Evolutionary conservation across 2,888 invertebrate genomes (phyloP).

Genomic region (Diarsia brunnea): DNA sequence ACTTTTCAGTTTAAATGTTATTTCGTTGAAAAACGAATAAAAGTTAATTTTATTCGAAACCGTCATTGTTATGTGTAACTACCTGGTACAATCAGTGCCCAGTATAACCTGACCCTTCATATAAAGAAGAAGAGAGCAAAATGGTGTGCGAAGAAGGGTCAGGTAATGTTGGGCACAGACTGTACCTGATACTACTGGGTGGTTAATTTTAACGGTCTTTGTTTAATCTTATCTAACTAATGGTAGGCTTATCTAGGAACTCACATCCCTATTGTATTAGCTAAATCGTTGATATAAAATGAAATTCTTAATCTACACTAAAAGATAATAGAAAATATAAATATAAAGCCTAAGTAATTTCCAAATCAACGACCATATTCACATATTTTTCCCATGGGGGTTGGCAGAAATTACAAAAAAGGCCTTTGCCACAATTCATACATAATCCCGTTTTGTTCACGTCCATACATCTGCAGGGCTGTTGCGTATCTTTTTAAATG

Average conservation of each 20-base stretch:
- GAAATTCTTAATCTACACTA: background rate
- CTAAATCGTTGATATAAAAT: constrained; percentile 12
- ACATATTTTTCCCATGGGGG: background rate
- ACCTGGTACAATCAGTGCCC: background rate
- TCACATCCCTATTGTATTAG: background rate
- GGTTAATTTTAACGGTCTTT: constrained; percentile 11
- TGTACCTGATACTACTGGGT: constrained; percentile 13
- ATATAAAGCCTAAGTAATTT: background rate
- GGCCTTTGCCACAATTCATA: too few relatives aligned
- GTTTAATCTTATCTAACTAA: constrained; percentile 29
- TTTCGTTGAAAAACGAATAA: constrained; percentile 5
- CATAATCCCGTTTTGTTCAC: too few relatives aligned
- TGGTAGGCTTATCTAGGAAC: constrained; percentile 30
- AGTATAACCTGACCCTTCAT: too few relatives aligned
- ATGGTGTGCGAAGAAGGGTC: too few relatives aligned
- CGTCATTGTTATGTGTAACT: background rate
- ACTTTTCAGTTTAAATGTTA: background rate
- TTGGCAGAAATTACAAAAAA: background rate
- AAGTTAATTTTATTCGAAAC: constrained; percentile 17
- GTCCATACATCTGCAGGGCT: too few relatives aligned
- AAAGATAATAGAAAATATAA: background rate
- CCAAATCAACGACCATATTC: background rate
- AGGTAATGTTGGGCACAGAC: too few relatives aligned
- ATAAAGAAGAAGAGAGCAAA: too few relatives aligned
- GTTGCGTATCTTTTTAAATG: too few relatives aligned